A percentile compares a stretch with the other conserved stretches of the same genome.
phyloP scores from a whole-genome alignment of 2,888 invertebrate species.

The Heliconius erato region DNA sequence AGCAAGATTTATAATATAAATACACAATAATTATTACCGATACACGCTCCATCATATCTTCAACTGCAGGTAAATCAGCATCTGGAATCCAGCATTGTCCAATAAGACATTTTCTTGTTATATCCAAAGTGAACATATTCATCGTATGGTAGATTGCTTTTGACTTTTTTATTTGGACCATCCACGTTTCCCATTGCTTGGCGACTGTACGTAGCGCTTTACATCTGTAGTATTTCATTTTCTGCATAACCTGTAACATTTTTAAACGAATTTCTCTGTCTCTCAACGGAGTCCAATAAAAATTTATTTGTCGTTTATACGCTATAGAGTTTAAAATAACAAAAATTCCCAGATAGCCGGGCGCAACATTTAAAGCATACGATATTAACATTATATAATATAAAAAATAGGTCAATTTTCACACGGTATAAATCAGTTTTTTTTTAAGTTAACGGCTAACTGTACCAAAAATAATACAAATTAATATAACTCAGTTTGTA shows the following conservation, averaged over 20 bases:
- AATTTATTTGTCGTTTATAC: not conserved
- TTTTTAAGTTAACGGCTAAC: too few species aligned
- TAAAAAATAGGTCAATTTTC: too few species aligned
- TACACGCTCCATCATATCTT: conserved; percentile 63
- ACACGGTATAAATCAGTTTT: too few species aligned
- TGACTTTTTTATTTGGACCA: conserved; percentile 93
- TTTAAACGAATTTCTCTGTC: conserved; percentile 1
- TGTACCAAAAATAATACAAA: too few species aligned
- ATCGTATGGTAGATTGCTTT: conserved; percentile 95
- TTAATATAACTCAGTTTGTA: too few species aligned
- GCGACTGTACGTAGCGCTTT: conserved; percentile 92
- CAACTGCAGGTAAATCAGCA: conserved; percentile 87
- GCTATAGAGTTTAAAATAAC: too few species aligned
- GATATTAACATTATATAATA: too few species aligned
- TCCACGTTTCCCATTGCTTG: conserved; percentile 92
- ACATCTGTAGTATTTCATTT: conserved; percentile 94
- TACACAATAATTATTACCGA: conserved; percentile 59
- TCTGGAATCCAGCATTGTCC: conserved; percentile 93
- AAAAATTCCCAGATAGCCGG: too few species aligned
- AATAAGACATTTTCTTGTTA: conserved; percentile 92
- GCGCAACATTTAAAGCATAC: too few species aligned
- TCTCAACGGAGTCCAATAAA: not conserved
- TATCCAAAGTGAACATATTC: conserved; percentile 93
- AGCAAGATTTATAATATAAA: too few species aligned
- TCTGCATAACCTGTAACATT: conserved; percentile 88